These are phyloP conservation scores for Menura novaehollandiae DNA, from an alignment of 2,113 vertebrate genomes.

Conservation along the genomic window DNA sequence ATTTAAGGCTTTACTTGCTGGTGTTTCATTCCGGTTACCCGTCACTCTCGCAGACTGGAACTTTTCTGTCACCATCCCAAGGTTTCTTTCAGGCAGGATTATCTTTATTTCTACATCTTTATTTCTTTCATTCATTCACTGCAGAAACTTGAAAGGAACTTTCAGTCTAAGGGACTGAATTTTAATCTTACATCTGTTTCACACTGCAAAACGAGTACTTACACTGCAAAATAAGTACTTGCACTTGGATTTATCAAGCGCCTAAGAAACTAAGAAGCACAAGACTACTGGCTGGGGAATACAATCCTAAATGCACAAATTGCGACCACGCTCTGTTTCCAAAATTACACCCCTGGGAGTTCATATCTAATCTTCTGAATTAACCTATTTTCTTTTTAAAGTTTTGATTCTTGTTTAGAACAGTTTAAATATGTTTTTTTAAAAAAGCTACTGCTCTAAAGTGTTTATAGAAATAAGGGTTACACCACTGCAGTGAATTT, in stretches of 20 bases:
- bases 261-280: background rate
- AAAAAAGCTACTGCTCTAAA: background rate
- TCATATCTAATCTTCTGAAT: background rate
- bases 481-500: background rate
- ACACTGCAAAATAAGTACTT: background rate
- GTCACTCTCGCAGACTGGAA: background rate
- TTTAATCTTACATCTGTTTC: background rate
- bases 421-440: background rate
- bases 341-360: background rate
- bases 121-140: background rate
- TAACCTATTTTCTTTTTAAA: background rate
- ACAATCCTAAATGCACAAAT: background rate
- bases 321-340: background rate
- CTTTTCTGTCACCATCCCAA: constrained; percentile 22
- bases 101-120: constrained; percentile 17
- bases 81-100: constrained; percentile 50
- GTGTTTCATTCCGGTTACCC: constrained; percentile 51
- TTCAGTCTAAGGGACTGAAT: background rate
- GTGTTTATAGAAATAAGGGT: background rate
- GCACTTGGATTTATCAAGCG: background rate
- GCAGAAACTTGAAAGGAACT: background rate
- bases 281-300: background rate
- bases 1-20: constrained; percentile 26
- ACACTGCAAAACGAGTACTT: background rate
- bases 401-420: background rate